Conservation (phyloP, 2,113 vertebrate species). For the Eonycteris spelaea region DNA sequence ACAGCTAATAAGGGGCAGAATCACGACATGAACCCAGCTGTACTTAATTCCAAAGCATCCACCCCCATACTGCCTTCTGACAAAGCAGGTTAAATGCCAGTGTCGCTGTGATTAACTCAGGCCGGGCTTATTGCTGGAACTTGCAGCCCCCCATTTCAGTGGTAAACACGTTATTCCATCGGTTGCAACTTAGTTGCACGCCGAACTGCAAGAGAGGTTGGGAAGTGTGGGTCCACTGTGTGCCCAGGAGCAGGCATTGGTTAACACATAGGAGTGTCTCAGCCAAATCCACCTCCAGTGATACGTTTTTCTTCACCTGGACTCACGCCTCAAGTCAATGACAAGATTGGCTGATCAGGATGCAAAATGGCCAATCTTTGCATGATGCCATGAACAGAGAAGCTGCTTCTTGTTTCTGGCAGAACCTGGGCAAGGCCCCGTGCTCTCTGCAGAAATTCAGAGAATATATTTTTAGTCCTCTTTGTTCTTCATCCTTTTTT, state of each 20-base stretch:
- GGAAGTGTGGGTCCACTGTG: background rate
- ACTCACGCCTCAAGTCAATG: background rate
- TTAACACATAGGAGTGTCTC: background rate
- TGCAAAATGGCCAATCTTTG: background rate
- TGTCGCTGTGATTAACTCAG: background rate
- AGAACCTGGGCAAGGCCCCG: background rate
- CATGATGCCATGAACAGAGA: background rate
- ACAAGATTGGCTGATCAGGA: background rate
- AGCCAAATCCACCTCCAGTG: background rate
- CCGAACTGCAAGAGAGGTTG: background rate
- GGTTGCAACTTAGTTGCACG: background rate
- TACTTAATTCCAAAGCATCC: background rate
- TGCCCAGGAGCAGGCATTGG: background rate
- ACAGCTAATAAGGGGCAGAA: background rate
- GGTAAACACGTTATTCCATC: background rate
- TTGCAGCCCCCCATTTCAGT: background rate
- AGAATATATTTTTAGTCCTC: background rate
- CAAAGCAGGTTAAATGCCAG: background rate
- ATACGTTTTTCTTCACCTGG: background rate
- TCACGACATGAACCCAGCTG: background rate
- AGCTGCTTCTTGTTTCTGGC: background rate
- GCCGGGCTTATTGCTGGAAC: accelerated
- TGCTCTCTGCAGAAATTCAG: background rate
- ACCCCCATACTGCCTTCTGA: background rate
- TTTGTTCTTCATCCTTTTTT: background rate